Evolutionary conservation across 2,888 invertebrate genomes (phyloP), one percentile per base, ranked within the genome.

Genomic region (Frankliniella fusca): DNA sequence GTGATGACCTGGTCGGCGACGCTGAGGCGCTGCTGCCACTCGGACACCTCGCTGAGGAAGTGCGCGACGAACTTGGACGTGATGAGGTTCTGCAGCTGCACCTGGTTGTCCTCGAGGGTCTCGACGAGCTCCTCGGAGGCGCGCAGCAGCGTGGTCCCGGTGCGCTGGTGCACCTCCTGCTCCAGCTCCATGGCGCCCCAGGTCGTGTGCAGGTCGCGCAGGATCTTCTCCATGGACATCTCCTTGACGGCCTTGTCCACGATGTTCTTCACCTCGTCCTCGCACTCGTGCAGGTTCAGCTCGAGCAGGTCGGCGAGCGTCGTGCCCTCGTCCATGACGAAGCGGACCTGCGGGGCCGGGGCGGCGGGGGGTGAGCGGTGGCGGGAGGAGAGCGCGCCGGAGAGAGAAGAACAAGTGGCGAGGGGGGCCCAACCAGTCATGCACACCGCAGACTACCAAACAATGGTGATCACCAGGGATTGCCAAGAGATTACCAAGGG

Each of bases 191-290:
- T 95, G 2, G 92, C 91, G 80, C 95, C 94, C 97, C 98, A 98
- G 0, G 97, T 98, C 8, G 93, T 91, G 86, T 97, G 93, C 83
- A 98, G 89, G 86, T 98, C 98, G 85, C 95, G 92, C 81, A 98
- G 90, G 82, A 95, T 94, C 88, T 97, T 98, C 88, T 98, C 98
- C 97, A 98, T 98, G 3, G 97, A 96, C 96, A 97, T 97, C 90
- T 98, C 98, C 89, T 98, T 98, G 0, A 97, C 97, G 0, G 98
- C 97, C 89, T 98, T 98, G 88, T 98, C 98, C 12, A 98, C 98
- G 86, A 98, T 98, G 88, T 96, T 97, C 87, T 97, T 96, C 0
- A 97, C 98, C 88, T 98, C 98, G 88, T 98, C 98, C 88, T 98
- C 98, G 88, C 96, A 98, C 88, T 97, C 96, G 88, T 98, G 98